Percentiles rank a stretch among this genome's conserved stretches.
phyloP scores from a whole-genome alignment of 1,140 invertebrate species.

The Anoplophora glabripennis region DNA sequence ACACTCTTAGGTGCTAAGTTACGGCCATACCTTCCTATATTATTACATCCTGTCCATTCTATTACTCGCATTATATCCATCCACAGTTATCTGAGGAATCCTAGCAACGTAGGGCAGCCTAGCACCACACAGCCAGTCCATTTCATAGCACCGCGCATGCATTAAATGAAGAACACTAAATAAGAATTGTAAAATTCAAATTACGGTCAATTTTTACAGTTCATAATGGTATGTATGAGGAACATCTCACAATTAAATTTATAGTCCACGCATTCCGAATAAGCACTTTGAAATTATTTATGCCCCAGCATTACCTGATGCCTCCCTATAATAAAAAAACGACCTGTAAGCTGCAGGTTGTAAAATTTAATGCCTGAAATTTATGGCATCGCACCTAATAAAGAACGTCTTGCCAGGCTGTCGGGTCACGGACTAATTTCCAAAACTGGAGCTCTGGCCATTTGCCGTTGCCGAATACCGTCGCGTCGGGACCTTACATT shows the following conservation, averaged over 20 bases:
- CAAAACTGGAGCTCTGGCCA: constrained; percentile 18
- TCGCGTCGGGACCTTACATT: too few relatives aligned
- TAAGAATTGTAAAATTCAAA: constrained; percentile 17
- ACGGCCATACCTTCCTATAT: neutral
- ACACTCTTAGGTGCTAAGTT: neutral
- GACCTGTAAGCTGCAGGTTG: constrained; percentile 25
- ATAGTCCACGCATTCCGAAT: constrained; percentile 24
- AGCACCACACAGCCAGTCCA: neutral
- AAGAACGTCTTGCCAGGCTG: constrained; percentile 24
- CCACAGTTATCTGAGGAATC: neutral
- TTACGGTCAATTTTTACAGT: constrained; percentile 6
- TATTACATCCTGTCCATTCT: neutral
- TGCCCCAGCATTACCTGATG: constrained; percentile 25
- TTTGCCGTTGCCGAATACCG: too few relatives aligned
- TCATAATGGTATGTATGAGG: constrained; percentile 11
- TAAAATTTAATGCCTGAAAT: constrained; percentile 30
- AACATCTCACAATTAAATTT: constrained; percentile 28
- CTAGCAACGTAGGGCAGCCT: neutral
- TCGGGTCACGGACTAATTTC: constrained; percentile 24
- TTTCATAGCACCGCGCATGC: neutral
- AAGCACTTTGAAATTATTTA: constrained; percentile 30
- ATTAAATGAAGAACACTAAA: neutral
- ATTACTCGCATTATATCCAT: neutral
- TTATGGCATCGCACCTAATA: constrained; percentile 28
- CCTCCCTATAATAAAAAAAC: constrained; percentile 28